Conservation (phyloP, 1,140 invertebrate species). For the Stenopsyche tienmushanensis region DNA sequence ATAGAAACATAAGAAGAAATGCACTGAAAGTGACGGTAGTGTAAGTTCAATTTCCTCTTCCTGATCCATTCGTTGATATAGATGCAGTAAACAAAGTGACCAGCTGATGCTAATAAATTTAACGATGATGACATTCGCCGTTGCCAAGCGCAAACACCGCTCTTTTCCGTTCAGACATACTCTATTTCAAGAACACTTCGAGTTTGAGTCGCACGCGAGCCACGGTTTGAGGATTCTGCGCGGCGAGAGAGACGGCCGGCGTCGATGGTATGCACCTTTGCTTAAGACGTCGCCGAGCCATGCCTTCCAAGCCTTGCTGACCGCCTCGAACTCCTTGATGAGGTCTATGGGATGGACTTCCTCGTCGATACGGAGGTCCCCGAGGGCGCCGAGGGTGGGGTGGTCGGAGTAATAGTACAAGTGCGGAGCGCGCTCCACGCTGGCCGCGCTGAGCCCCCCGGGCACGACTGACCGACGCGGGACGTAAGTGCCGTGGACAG, state of each 20-base stretch:
- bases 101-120: too few species aligned
- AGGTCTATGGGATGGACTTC: constrained; percentile 74
- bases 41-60: too few species aligned
- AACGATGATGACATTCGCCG: too few species aligned
- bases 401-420: constrained; percentile 75
- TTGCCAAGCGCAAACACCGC: too few species aligned
- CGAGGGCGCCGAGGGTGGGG: constrained; percentile 60
- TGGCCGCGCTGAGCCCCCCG: constrained; percentile 7
- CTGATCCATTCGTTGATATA: too few species aligned
- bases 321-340: constrained; percentile 81
- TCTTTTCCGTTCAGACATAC: too few species aligned
- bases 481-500: constrained; percentile 18
- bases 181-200: background rate
- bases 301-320: constrained; percentile 71
- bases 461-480: constrained; percentile 26
- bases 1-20: too few species aligned
- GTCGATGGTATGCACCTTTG: constrained; percentile 58
- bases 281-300: constrained; percentile 69
- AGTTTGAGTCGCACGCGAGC: background rate
- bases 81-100: too few species aligned
- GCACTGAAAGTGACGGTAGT: too few species aligned
- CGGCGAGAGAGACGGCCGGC: background rate
- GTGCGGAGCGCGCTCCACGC: constrained; percentile 28
- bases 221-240: background rate
- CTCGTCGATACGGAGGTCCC: constrained; percentile 52